These are phyloP conservation scores for Epicauta chinensis DNA, from an alignment of 1,140 invertebrate genomes.

Conservation along the genomic window DNA sequence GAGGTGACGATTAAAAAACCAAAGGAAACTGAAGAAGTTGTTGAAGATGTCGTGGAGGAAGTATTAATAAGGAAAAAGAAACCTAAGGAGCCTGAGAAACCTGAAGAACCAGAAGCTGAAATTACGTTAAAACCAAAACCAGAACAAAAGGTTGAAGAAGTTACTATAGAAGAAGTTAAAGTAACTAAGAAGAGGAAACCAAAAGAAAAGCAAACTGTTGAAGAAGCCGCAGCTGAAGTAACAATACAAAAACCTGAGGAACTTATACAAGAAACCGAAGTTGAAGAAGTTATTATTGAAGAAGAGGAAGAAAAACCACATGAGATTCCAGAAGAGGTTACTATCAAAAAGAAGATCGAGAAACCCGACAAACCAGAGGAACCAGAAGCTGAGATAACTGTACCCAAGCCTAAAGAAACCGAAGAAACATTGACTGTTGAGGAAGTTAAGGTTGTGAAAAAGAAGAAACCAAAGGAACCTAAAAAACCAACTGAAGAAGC, in stretches of 20 bases:
- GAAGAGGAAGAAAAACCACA: constrained; percentile 18
- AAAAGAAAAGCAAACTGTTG: constrained; percentile 1
- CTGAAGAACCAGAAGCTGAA: constrained; percentile 37
- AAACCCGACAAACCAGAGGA: constrained; percentile 11
- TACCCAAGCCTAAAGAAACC: constrained; percentile 30
- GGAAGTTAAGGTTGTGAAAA: constrained; percentile 35
- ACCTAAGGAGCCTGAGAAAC: constrained; percentile 19
- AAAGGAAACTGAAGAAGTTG: constrained; percentile 22
- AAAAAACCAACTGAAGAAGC: constrained; percentile 16
- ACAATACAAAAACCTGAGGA: constrained; percentile 24
- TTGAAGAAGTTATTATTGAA: constrained; percentile 17
- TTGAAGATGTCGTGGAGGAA: constrained; percentile 23
- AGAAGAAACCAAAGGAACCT: constrained; percentile 44
- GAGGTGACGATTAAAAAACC: constrained; percentile 33
- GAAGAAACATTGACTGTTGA: constrained; percentile 32
- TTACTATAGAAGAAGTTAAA: constrained; percentile 25
- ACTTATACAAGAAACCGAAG: not conserved
- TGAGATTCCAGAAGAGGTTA: constrained; percentile 36
- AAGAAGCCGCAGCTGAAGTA: constrained; percentile 21
- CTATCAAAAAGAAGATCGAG: constrained; percentile 25
- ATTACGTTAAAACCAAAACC: constrained; percentile 40
- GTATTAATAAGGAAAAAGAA: constrained; percentile 18
- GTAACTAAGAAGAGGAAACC: constrained; percentile 18
- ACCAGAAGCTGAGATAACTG: constrained; percentile 38
- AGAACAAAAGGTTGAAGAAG: constrained; percentile 40